A percentile compares a stretch with the other conserved stretches of the same genome.
Conservation (phyloP, 2,113 vertebrate species). For the Alosa alosa region DNA sequence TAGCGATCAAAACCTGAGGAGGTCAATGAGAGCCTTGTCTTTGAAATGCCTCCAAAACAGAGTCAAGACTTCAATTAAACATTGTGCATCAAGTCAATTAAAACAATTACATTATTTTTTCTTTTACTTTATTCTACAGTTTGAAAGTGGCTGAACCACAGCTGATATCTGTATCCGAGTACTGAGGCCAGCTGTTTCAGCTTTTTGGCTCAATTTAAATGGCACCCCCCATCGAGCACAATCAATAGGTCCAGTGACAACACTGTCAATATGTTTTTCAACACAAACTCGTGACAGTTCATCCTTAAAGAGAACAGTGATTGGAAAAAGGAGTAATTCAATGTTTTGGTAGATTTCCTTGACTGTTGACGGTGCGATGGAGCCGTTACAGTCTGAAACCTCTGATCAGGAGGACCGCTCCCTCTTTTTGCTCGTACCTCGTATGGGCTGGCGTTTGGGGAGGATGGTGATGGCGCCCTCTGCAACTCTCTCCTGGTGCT, state of each 20-base stretch:
- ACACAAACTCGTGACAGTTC: neutral
- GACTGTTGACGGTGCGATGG: neutral
- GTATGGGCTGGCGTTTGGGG: slow-evolving; percentile 88
- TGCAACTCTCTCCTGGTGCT: slow-evolving; percentile 91
- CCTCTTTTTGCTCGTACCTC: slow-evolving; percentile 70
- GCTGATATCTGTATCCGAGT: neutral
- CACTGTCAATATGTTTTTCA: neutral
- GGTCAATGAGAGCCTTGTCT: slow-evolving; percentile 50
- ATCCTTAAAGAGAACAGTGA: neutral
- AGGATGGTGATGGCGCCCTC: slow-evolving; percentile 94
- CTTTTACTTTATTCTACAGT: neutral
- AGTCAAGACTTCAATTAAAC: neutral
- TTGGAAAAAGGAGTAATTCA: neutral
- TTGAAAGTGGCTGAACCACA: neutral
- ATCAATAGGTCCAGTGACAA: neutral
- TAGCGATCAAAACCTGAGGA: slow-evolving; percentile 76
- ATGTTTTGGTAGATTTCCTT: neutral
- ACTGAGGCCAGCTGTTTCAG: neutral
- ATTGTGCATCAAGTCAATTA: neutral
- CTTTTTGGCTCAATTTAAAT: neutral
- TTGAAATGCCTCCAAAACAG: neutral
- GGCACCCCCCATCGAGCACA: neutral
- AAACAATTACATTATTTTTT: neutral
- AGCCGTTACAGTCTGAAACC: neutral
- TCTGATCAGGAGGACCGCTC: neutral